Evolutionary conservation across 2,888 invertebrate species (phyloP).

Genomic region (Drosophila sordidula): DNA sequence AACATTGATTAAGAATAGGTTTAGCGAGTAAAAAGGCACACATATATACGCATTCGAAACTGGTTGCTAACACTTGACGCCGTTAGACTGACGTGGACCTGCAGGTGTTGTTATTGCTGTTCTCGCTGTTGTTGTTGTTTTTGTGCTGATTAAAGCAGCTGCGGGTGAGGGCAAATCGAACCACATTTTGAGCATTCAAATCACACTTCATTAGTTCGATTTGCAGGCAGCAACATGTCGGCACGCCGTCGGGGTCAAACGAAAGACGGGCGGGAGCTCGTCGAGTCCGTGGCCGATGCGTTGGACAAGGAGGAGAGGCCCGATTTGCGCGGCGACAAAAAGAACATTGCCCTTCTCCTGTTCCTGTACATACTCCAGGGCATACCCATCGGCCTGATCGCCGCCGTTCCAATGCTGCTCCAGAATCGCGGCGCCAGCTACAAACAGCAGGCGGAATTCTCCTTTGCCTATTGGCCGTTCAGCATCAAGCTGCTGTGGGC

Average conservation of each 20-base stretch:
- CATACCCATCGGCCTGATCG: slow-evolving; percentile 96
- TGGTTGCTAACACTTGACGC: slow-evolving; percentile 1
- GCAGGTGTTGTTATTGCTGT: slow-evolving; percentile 3
- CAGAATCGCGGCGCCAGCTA: slow-evolving; percentile 97
- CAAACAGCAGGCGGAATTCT: slow-evolving; percentile 97
- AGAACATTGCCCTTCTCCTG: slow-evolving; percentile 93
- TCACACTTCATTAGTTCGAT: slow-evolving; percentile 2
- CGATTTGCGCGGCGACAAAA: slow-evolving; percentile 90
- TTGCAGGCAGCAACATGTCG: slow-evolving; percentile 34
- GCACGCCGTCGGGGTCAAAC: slow-evolving; percentile 43
- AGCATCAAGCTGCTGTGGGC: slow-evolving; percentile 98
- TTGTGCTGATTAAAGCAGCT: slow-evolving; percentile 26
- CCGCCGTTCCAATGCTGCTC: slow-evolving; percentile 97
- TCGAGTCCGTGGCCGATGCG: slow-evolving; percentile 25
- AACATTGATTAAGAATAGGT: neutral
- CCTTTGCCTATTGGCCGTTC: slow-evolving; percentile 97
- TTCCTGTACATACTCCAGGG: slow-evolving; percentile 98
- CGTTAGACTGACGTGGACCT: slow-evolving; percentile 57
- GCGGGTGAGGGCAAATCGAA: slow-evolving; percentile 25
- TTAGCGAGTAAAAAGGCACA: neutral
- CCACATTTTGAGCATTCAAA: slow-evolving; percentile 6
- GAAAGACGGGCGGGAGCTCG: slow-evolving; percentile 20
- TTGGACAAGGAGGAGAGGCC: slow-evolving; percentile 75
- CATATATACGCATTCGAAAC: neutral
- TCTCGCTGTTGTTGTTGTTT: slow-evolving; percentile 36